These are phyloP conservation scores for Nomia melanderi DNA, from an alignment of 1,140 invertebrate species.

Conservation along the genomic window DNA sequence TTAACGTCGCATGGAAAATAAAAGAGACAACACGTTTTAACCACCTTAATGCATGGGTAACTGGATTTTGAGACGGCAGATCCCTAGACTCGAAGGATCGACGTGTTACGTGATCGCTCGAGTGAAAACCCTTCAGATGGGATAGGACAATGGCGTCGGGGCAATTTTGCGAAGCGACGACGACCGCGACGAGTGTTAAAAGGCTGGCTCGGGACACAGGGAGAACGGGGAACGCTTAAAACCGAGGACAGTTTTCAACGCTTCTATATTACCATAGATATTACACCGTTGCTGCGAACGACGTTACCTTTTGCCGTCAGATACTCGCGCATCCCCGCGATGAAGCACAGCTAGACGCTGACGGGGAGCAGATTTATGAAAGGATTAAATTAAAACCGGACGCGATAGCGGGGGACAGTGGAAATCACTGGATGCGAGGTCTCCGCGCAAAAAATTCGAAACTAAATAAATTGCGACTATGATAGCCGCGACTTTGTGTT, in stretches of 20 bases:
- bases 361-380: constrained; percentile 19
- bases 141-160: constrained; percentile 12
- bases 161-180: constrained; percentile 43
- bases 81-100: too few relatives aligned
- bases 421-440: neutral
- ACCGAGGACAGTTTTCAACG: neutral
- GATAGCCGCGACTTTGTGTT: neutral
- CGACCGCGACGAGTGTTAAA: constrained; percentile 26
- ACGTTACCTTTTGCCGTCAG: constrained; percentile 3
- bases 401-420: neutral
- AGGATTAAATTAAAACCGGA: constrained; percentile 28
- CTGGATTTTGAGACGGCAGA: too few relatives aligned
- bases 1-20: too few relatives aligned
- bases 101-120: neutral
- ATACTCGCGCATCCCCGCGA: neutral
- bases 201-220: constrained; percentile 6
- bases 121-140: neutral
- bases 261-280: constrained; percentile 44
- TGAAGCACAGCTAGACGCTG: neutral
- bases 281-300: constrained; percentile 14
- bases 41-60: too few relatives aligned
- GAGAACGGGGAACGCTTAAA: neutral
- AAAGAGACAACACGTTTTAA: too few relatives aligned
- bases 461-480: neutral
- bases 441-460: neutral